Evolutionary conservation across 2,797 vertebrate genomes (phyloP), one percentile per base, ranked within the genome.

Genomic region (Gastrophryne carolinensis): DNA sequence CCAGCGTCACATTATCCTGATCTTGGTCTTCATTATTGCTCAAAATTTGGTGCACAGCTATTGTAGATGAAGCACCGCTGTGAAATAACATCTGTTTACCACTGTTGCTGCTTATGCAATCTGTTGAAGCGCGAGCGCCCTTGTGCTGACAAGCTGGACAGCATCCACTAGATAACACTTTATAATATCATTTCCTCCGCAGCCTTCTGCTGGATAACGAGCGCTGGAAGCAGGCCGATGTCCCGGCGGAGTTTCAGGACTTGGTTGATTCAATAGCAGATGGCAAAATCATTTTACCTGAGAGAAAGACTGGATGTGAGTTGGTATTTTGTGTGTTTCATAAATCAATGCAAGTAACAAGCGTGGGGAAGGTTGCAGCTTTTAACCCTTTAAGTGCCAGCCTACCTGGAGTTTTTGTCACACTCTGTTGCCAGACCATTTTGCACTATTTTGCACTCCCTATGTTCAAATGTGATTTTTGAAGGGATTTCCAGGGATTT

Each of bases 171-270:
- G 41, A 68, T 27, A 80, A 70, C 54, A 58, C 6, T 30, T 70
- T 2, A 13, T 54, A 24, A 39, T 10, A 39, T 75, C 76, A 60
- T 65, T 53, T 70, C 74, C 39, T 83, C 61, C 37, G 73, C 4
- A 98, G 97, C 84, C 92, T 99, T 13, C 92, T 99, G 56, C 82
- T 98, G 84, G 97, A 99, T 72, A 98, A 97, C 0, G 97, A 99
- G 81, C 94, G 97, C 30, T 99, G 97, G 97, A 98, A 98, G 66
- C 96, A 98, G 87, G 97, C 97, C 0, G 97, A 99, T 72, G 97
- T 99, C 81, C 96, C 97, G 0, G 91, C 93, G 0, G 97, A 99
- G 87, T 99, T 98, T 81, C 97, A 99, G 89, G 93, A 97, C 80
- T 93, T 99, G 44, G 96, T 97, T 0, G 91, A 98, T 90, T 94